Evolutionary conservation across 2,888 invertebrate genomes (phyloP), one percentile per base, ranked within the genome.

Genomic region (Sphinx pinastri): DNA sequence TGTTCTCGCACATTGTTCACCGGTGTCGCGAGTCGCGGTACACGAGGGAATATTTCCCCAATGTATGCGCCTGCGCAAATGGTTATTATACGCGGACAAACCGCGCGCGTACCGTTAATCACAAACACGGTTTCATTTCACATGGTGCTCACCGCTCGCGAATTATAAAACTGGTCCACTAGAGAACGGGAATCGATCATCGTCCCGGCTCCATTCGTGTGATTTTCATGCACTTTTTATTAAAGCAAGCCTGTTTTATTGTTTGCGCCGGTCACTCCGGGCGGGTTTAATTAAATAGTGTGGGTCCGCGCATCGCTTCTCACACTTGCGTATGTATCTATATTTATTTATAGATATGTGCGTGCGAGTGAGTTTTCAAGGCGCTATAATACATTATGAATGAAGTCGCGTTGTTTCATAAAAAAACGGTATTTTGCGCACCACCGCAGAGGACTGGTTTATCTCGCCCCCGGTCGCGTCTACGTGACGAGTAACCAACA

Each of bases 331-430:
- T 77, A 76, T 76, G 75, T 78, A 76, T 79, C 80, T 83, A 85
- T 84, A 81, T 84, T 81, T 88, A 88, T 88, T 86, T 85, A 84
- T 87, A 85, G 81, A 79, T 68, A 60, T 69, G 82, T 81, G 72
- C 70, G 80, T 84, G 81, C 76, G 83, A 76, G 82, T 83, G 82
- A 78, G 84, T 85, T 87, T 88, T 84, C 86, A 88, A 87, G 84
- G 83, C 85, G 81, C 84, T 86, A 84, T 88, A 84, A 91, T 93
- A 90, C 90, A 93, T 91, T 92, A 92, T 93, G 93, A 93, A 93
- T 93, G 93, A 91, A 93, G 92, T 87, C 84, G 85, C 83, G 86
- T 86, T 87, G 88, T 87, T 90, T 84, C 78, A 89, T 86, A 88
- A 88, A 88, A 88, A 90, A 88, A 90, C 86, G 83, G 89, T 89